Percentiles rank a stretch among this genome's conserved stretches.
These are phyloP conservation scores for Nanorana parkeri DNA, from an alignment of 2,113 vertebrate genomes.

Conservation along the genomic window DNA sequence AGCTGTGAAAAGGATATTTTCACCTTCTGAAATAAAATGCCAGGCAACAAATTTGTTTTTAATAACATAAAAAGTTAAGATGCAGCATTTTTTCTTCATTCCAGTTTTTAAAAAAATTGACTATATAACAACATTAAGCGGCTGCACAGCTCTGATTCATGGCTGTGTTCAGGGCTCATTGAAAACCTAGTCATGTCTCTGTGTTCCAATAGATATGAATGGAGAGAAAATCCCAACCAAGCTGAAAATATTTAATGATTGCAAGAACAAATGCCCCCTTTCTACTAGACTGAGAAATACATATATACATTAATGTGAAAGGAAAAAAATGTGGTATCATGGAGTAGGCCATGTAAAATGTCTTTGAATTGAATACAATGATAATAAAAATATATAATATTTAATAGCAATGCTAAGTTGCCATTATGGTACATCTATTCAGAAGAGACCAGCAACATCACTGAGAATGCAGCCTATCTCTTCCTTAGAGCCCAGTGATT, in stretches of 20 bases:
- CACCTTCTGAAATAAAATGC: slow-evolving; percentile 48
- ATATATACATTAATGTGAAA: no score
- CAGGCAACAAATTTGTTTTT: slow-evolving; percentile 37
- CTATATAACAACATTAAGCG: slow-evolving; percentile 33
- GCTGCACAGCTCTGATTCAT: neutral
- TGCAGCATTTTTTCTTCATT: slow-evolving; percentile 33
- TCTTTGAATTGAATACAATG: no score
- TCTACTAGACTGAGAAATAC: no score
- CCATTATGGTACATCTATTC: no score
- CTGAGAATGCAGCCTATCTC: no score
- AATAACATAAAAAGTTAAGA: slow-evolving; percentile 25
- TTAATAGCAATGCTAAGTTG: no score
- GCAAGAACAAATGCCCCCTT: no score
- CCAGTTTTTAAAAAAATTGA: neutral
- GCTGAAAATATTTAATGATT: neutral
- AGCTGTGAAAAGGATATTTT: slow-evolving; percentile 53
- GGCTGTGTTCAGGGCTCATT: neutral
- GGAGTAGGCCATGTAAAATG: no score
- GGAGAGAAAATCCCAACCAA: neutral
- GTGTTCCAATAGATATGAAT: neutral
- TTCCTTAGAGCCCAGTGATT: no score
- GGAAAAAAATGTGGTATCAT: no score
- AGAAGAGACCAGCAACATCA: no score
- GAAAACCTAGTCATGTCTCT: slow-evolving; percentile 14
- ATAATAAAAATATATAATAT: no score